These are phyloP conservation scores for Arctocebus calabarensis DNA, from an alignment of 2,797 vertebrate genomes.

Conservation along the genomic window DNA sequence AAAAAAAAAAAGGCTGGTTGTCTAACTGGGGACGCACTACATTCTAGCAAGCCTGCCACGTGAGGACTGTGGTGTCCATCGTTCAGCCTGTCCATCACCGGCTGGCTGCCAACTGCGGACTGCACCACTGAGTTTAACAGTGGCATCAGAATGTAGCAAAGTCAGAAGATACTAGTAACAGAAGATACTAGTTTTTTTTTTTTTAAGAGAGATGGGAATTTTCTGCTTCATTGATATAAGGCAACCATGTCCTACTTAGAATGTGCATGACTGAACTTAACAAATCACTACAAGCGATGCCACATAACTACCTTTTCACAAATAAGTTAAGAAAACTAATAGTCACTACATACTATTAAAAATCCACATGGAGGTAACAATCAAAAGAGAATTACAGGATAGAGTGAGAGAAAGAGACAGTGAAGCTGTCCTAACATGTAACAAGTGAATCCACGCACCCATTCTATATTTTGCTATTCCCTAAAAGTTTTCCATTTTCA, in stretches of 20 bases:
- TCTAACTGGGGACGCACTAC: conserved; percentile 46
- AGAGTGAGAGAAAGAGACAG: not conserved
- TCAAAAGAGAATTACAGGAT: not conserved
- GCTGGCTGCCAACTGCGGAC: rapidly evolving
- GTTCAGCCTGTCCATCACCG: not conserved
- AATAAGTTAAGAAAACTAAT: not conserved
- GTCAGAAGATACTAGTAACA: not conserved
- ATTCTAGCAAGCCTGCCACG: not conserved
- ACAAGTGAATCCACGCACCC: not conserved
- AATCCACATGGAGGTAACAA: not conserved
- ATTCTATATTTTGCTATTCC: not conserved
- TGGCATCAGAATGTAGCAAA: not conserved
- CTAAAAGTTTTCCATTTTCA: not conserved
- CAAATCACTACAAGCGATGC: not conserved
- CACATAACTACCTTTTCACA: not conserved
- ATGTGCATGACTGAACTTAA: not conserved
- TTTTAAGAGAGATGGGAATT: not conserved
- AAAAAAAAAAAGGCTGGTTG: conserved; percentile 66
- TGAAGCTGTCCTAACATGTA: not conserved
- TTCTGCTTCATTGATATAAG: not conserved
- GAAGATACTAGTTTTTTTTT: not conserved
- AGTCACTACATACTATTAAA: not conserved
- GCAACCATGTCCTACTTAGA: not conserved
- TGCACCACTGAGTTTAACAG: not conserved
- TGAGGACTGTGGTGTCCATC: not conserved